Conservation (phyloP, 2,888 invertebrate species). For the Liopterus haemorrhoidalis region DNA sequence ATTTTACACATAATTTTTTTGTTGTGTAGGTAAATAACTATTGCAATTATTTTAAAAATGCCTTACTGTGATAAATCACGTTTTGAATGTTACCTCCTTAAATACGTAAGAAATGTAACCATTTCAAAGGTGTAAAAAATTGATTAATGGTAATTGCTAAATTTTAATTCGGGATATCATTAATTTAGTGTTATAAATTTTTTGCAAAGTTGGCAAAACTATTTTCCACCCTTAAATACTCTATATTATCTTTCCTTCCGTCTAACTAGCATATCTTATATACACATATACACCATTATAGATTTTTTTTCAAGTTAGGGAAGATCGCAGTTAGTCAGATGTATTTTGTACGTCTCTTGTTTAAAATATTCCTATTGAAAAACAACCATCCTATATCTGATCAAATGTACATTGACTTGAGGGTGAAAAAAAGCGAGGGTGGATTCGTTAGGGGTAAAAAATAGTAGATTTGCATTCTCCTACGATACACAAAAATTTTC, state of each 20-base stretch:
- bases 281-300: constrained; percentile 48
- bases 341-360: constrained; percentile 35
- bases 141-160: too few relatives aligned
- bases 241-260: constrained; percentile 46
- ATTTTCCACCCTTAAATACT: constrained; percentile 38
- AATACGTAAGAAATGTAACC: too few relatives aligned
- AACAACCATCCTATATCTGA: constrained; percentile 35
- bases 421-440: constrained; percentile 48
- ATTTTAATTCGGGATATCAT: too few relatives aligned
- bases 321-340: constrained; percentile 41
- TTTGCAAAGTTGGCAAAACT: too few relatives aligned
- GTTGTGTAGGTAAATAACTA: too few relatives aligned
- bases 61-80: too few relatives aligned
- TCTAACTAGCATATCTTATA: constrained; percentile 48
- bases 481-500: too few relatives aligned
- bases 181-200: too few relatives aligned
- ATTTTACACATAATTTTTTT: too few relatives aligned
- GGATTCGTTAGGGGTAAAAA: constrained; percentile 47
- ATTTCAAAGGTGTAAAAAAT: too few relatives aligned
- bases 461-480: constrained; percentile 48
- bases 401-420: constrained; percentile 43
- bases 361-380: constrained; percentile 34
- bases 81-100: too few relatives aligned
- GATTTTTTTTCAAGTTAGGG: constrained; percentile 47
- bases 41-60: too few relatives aligned